Evolutionary conservation across 2,888 invertebrate genomes (phyloP), one percentile per base, ranked within the genome.

Genomic region (Anthophora plumipes): DNA sequence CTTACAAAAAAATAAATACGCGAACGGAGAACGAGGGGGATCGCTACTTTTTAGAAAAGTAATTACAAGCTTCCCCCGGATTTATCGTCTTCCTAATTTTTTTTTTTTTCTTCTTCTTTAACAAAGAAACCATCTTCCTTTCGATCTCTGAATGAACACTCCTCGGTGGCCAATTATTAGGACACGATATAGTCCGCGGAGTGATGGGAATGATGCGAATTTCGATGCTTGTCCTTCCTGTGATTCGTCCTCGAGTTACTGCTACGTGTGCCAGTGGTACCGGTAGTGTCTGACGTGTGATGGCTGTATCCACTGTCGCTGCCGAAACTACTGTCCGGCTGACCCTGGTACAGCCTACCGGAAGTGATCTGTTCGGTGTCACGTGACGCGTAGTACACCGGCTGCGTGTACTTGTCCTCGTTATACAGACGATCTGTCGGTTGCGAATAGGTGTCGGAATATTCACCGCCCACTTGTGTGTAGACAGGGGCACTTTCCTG

Each of bases 301-400:
- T 97, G 97, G 93, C 97, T 97, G 93, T 97, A 97, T 12, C 97
- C 97, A 60, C 97, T 97, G 93, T 97, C 97, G 11, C 97, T 97
- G 43, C 97, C 97, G 86, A 97, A 96, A 6, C 97, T 97, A 7
- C 97, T 97, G 89, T 93, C 92, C 83, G 92, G 91, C 43, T 92
- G 91, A 61, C 93, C 89, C 86, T 93, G 89, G 87, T 92, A 91
- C 77, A 93, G 71, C 83, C 89, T 85, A 72, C 90, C 91, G 25
- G 91, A 80, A 4, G 90, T 80, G n/a, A 90, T 85, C 68, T 90
- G 90, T 37, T 91, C 91, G 60, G 80, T 83, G 61, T 92, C 92
- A 7, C 91, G 88, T 6, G 91, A 82, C 20, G 88, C 89, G 79
- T 92, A 92, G 68, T 92, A 92, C 66, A 92, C 90, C 50, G 92